Conservation (phyloP, 2,797 vertebrate genomes). For the Spatula versicolor region DNA sequence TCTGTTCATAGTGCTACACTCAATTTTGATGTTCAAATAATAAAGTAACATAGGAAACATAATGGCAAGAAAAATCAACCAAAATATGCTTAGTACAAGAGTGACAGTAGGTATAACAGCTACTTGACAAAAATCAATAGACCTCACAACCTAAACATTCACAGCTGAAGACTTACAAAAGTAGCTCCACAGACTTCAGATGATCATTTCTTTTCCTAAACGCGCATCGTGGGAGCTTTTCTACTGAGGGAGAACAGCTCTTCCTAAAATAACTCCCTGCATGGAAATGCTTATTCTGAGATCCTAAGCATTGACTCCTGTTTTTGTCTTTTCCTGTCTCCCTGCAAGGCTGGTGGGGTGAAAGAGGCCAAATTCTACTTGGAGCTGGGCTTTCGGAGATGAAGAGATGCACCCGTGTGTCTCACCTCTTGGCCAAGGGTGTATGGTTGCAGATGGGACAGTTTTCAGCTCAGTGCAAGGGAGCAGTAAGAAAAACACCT, state of each 20-base stretch:
- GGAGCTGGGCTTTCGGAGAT: not conserved
- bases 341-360: not conserved
- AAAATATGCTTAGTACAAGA: not conserved
- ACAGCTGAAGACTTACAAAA: not conserved
- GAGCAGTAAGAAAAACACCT: not conserved
- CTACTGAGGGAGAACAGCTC: not conserved
- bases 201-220: conserved; percentile 1
- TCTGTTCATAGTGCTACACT: not conserved
- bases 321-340: not conserved
- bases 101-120: not conserved
- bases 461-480: not conserved
- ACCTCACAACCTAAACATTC: not conserved
- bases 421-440: not conserved
- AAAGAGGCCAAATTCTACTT: not conserved
- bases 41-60: not conserved
- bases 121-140: not conserved
- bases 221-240: not conserved
- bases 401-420: accelerated
- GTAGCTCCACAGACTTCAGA: not conserved
- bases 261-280: conserved; percentile 29
- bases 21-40: conserved; percentile 22
- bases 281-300: not conserved
- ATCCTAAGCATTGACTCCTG: not conserved
- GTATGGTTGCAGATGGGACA: not conserved
- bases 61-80: not conserved